phyloP scores from a whole-genome alignment of 2,113 vertebrate species.

The Brachyistius frenatus region DNA sequence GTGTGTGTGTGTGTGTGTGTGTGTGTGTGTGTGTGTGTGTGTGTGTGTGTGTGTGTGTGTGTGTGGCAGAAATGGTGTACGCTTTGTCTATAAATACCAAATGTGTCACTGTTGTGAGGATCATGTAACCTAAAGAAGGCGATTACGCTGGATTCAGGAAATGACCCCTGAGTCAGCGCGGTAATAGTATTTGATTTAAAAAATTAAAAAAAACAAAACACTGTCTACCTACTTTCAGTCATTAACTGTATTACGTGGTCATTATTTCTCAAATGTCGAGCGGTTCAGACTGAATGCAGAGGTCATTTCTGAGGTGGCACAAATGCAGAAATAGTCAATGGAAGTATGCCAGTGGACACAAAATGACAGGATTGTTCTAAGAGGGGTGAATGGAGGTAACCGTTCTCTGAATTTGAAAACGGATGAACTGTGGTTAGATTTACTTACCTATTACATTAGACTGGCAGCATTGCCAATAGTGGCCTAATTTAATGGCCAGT shows the following conservation, averaged over 20 bases:
- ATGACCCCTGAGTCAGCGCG: not conserved
- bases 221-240: not conserved
- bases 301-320: not conserved
- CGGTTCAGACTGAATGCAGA: not conserved
- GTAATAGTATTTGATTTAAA: not conserved
- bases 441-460: not conserved
- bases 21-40: constrained; percentile 27
- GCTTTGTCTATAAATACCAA: constrained; percentile 54
- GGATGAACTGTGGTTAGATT: not conserved
- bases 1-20: constrained; percentile 16
- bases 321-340: not conserved
- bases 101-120: constrained; percentile 21
- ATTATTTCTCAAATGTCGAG: not conserved
- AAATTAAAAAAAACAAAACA: not conserved
- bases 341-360: not conserved
- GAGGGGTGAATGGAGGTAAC: not conserved
- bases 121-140: constrained; percentile 1
- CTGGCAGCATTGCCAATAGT: not conserved
- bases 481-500: not conserved
- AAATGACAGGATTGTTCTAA: not conserved
- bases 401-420: not conserved
- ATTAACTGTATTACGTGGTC: not conserved
- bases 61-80: constrained; percentile 10
- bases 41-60: constrained; percentile 16
- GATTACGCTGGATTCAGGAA: constrained; percentile 6